Evolutionary conservation across 1,140 invertebrate genomes (phyloP).

Genomic region (Nephila pilipes): DNA sequence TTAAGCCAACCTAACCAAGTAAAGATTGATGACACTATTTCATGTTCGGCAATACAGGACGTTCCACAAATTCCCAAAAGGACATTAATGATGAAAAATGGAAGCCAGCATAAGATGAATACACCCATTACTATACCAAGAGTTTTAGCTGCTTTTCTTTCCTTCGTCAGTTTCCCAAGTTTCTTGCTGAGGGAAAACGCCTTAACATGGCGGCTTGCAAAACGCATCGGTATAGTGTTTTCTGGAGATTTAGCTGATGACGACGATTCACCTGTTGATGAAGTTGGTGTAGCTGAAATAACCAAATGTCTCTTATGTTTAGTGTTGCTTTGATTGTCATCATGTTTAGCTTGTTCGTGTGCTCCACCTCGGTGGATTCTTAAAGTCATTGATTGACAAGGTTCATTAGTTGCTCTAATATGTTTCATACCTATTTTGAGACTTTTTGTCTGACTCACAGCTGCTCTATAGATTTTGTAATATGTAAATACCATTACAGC

Average conservation of each 20-base stretch:
- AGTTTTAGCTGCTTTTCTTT: constrained; percentile 84
- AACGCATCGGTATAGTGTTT: constrained; percentile 34
- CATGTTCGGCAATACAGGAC: constrained; percentile 90
- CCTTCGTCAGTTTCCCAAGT: constrained; percentile 88
- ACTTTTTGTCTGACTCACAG: constrained; percentile 94
- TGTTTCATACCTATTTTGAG: constrained; percentile 87
- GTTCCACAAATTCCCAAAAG: constrained; percentile 93
- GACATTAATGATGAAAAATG: constrained; percentile 98
- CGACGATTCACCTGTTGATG: background rate
- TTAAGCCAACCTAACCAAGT: constrained; percentile 99
- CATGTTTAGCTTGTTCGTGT: constrained; percentile 84
- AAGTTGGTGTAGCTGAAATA: background rate
- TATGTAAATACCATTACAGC: constrained; percentile 99
- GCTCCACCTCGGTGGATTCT: constrained; percentile 92
- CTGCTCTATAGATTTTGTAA: constrained; percentile 96
- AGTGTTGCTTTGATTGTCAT: constrained; percentile 79
- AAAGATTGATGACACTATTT: constrained; percentile 92
- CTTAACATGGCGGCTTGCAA: constrained; percentile 83
- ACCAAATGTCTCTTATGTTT: constrained; percentile 16
- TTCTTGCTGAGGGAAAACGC: constrained; percentile 94
- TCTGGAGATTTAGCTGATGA: constrained; percentile 15
- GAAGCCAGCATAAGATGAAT: constrained; percentile 97
- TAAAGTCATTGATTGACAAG: constrained; percentile 88
- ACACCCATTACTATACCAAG: constrained; percentile 91
- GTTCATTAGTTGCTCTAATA: constrained; percentile 87